Conservation (phyloP, 2,113 vertebrate species). For the Girardinichthys multiradiatus region DNA sequence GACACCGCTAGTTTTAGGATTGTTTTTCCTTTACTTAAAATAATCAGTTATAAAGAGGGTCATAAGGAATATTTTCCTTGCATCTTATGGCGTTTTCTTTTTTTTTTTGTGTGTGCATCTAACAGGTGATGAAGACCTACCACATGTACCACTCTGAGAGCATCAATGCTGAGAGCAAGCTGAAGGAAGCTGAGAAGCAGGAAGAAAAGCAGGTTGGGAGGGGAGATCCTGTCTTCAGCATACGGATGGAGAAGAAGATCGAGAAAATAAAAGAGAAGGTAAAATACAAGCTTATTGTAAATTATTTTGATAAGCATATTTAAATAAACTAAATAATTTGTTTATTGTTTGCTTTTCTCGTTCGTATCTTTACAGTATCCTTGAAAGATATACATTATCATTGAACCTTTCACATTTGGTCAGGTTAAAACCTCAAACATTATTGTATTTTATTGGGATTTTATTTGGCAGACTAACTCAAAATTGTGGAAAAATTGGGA, state of each 20-base stretch:
- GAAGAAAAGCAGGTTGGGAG: constrained; percentile 96
- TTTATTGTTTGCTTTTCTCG: background rate
- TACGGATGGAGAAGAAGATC: constrained; percentile 96
- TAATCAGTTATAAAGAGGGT: background rate
- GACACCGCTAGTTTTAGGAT: background rate
- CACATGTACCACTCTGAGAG: constrained; percentile 99
- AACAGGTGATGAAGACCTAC: constrained; percentile 99
- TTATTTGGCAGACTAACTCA: background rate
- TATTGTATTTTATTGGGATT: background rate
- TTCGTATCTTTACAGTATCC: background rate
- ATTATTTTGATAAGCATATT: background rate
- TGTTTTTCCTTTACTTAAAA: background rate
- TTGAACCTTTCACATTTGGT: background rate
- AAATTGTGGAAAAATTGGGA: background rate
- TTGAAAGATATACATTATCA: no score
- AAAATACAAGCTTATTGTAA: constrained; percentile 14
- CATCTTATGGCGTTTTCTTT: background rate
- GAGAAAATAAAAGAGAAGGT: constrained; percentile 99
- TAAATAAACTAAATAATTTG: background rate
- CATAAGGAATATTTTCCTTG: background rate
- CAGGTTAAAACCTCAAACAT: background rate
- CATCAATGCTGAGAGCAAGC: constrained; percentile 95
- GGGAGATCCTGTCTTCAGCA: constrained; percentile 90
- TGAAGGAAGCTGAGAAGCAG: constrained; percentile 98
- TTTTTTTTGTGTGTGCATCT: background rate